Base-by-base conservation (phyloP, 2,113 vertebrate species). In the Trochalopteron elliotii region DNA sequence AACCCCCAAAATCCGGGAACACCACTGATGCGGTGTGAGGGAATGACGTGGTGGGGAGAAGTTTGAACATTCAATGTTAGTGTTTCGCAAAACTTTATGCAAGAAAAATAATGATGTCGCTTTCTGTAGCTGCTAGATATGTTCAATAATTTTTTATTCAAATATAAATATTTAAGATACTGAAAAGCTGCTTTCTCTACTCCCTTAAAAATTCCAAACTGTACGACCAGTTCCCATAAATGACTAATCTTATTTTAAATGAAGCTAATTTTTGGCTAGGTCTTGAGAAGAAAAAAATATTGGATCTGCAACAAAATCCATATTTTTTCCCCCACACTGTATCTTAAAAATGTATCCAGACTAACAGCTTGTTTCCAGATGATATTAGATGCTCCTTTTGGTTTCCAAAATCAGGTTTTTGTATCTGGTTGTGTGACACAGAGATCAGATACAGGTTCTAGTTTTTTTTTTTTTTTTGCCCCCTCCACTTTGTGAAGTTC, bases 331-430 rank as follows among this genome's bases (percentile, higher is more conserved):
- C 82, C 59, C 31, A 67, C 78, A 78, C 77, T 93, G 40, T 91
- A 92, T 95, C 83, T 97, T 95, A 91, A 88, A 96, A 95, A 92
- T 71, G 71, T 42, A 94, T 85, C 79, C 90, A 90, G 93, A 63
- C 70, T 94, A 97, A 97, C 95, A 97, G 93, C 91, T 97, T 97
- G 93, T 90, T 93, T 90, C 94, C 95, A 96, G 94, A 97, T 96
- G 94, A 96, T 91, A 87, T 18, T 55, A 53, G 78, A 88, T 95
- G 93, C 92, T 95, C 93, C 77, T 91, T 91, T 93, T 55, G 27
- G n/a, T 70, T 90, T 72, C 88, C 78, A 82, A 95, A 94, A 80
- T 50, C 17, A 2, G 5, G 14, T 1, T 33, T 86, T 59, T 74
- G 35, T 75, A 28, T 80, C 64, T 79, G 52, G 31, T 74, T 45